A percentile compares a stretch with the other conserved stretches of the same genome.
These are phyloP conservation scores for Cephus pygmeus DNA, from an alignment of 2,888 invertebrate genomes.

Conservation along the genomic window DNA sequence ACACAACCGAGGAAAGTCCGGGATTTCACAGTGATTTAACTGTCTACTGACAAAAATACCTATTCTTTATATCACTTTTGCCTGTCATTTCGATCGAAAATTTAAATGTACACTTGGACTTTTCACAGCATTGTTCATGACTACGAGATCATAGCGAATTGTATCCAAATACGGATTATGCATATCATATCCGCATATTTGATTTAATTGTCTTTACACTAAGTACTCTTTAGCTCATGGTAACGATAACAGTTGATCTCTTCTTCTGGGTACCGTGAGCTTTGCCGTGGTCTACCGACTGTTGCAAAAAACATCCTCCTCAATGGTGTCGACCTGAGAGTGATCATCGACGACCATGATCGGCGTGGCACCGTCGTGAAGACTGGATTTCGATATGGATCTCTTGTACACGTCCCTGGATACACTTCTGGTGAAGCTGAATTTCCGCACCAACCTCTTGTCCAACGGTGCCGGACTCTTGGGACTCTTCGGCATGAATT, in stretches of 20 bases:
- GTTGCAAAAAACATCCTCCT: slow-evolving; percentile 58
- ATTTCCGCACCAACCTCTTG: slow-evolving; percentile 68
- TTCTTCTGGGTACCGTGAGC: slow-evolving; percentile 56
- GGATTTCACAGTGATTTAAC: neutral
- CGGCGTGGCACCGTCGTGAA: slow-evolving; percentile 70
- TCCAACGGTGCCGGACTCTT: slow-evolving; percentile 67
- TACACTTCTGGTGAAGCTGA: slow-evolving; percentile 71
- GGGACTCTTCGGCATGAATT: slow-evolving; percentile 61
- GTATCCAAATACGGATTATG: neutral
- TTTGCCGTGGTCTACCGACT: slow-evolving; percentile 59
- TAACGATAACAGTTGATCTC: slow-evolving; percentile 48
- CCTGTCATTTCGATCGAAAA: neutral
- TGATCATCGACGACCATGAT: slow-evolving; percentile 69
- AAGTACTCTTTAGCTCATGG: slow-evolving; percentile 48
- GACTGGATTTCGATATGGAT: slow-evolving; percentile 68
- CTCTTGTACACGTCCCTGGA: slow-evolving; percentile 69
- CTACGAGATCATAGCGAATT: neutral
- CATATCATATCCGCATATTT: neutral
- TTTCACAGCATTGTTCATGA: neutral
- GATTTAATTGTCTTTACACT: neutral
- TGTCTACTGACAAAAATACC: neutral
- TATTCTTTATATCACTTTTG: neutral
- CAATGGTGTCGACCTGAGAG: slow-evolving; percentile 51
- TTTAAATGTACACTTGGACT: neutral
- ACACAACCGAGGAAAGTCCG: neutral